Evolutionary conservation across 1,140 invertebrate genomes (phyloP), one percentile per base, ranked within the genome.

Genomic region (Penaeus indicus): DNA sequence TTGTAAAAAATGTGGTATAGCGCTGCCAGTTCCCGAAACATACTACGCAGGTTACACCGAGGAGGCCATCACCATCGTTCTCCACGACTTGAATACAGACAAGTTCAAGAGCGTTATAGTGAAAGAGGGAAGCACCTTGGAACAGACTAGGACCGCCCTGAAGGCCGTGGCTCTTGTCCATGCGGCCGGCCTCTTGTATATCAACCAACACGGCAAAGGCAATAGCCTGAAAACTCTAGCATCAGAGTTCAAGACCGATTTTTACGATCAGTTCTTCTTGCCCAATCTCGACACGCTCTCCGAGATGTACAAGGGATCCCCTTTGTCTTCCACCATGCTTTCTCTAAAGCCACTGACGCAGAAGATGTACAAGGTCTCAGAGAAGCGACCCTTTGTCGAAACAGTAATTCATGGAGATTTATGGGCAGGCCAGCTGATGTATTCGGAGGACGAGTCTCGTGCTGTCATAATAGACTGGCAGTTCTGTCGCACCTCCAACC

Each of bases 381-480:
- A 63, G 11, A 84, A 67, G 21, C 63, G 79, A 25, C 87, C 81
- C 13, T 78, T 88, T 4, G 4, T 88, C 16, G 63, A 78, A 7
- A 88, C 87, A 25, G 32, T 88, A 11, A 38, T 88, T 8, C 87
- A 88, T 22, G 87, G 87, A 8, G 87, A 88, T 32, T 64, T 84
- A 1, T 88, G 87, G 87, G 87, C 87, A 27, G 87, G 87, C 19
- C 87, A 88, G 25, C 61, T 88, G 1, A 42, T 88, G 21, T 84
- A 83, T 54, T 84, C 87, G 61, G 69, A 77, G 11, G 87, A 88
- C 54, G 80, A 84, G 27, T 77, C 60, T 78, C 32, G n/a, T n/a
- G 87, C 64, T 10, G 78, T 22, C 54, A 54, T 88, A 25, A 84
- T 88, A 25, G 87, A 88, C 47, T 88, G 87, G 87, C 87, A 88